Evolutionary conservation across 2,888 invertebrate genomes (phyloP).

Genomic region (Papilio demoleus): DNA sequence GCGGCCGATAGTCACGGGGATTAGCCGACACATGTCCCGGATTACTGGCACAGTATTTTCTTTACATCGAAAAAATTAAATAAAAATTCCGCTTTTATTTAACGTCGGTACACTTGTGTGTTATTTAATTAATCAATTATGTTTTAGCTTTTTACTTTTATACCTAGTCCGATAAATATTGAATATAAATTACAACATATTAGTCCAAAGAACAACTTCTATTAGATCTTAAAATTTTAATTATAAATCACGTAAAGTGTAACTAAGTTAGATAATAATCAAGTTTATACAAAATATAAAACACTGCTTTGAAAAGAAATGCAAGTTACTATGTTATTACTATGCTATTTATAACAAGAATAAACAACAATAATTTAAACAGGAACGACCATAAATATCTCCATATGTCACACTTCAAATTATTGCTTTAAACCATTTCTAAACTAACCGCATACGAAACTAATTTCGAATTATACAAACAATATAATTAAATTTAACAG

Average conservation of each 20-base stretch:
- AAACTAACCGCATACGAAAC: slow-evolving; percentile 34
- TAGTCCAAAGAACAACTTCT: too few relatives aligned
- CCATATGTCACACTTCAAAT: slow-evolving; percentile 29
- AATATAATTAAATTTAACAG: slow-evolving; percentile 39
- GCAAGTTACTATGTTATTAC: not conserved
- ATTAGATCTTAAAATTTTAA: not conserved
- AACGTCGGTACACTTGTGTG: not conserved
- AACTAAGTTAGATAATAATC: not conserved
- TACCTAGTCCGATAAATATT: not conserved
- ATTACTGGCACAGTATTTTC: slow-evolving; percentile 38
- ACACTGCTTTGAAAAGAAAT: not conserved
- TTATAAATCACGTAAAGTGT: not conserved
- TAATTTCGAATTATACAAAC: slow-evolving; percentile 40
- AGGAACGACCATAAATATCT: slow-evolving; percentile 11
- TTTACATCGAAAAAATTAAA: slow-evolving; percentile 36
- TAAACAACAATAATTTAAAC: not conserved
- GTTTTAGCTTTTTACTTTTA: not conserved
- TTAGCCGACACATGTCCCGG: slow-evolving; percentile 46
- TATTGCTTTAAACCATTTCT: slow-evolving; percentile 34
- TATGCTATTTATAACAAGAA: not conserved
- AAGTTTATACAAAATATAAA: slow-evolving; percentile 7
- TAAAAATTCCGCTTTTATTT: slow-evolving; percentile 23
- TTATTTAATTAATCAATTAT: not conserved
- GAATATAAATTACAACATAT: not conserved
- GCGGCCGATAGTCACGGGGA: slow-evolving; percentile 43